These are phyloP conservation scores for Catharus bicknelli DNA, from an alignment of 2,113 vertebrate species.

Conservation along the genomic window DNA sequence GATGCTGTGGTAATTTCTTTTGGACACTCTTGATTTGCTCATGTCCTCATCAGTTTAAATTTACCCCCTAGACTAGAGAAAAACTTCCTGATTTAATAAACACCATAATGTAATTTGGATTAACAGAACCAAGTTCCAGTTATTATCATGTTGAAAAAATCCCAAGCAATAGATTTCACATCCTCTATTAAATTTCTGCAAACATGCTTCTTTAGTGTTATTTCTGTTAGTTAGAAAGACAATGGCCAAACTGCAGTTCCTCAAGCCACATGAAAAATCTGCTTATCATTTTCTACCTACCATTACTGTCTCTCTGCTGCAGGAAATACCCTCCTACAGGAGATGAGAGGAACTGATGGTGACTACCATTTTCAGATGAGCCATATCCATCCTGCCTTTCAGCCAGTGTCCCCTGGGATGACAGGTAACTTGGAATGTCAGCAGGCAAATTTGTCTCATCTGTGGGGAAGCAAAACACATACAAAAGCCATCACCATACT, in stretches of 20 bases:
- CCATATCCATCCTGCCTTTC: slow-evolving; percentile 92
- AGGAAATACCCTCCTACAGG: slow-evolving; percentile 87
- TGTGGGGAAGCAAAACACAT: slow-evolving; percentile 49
- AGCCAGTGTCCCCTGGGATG: slow-evolving; percentile 93
- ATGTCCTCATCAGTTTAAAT: neutral
- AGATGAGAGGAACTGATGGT: slow-evolving; percentile 87
- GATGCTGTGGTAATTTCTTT: neutral
- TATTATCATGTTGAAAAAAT: neutral
- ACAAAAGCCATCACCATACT: neutral
- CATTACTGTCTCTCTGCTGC: slow-evolving; percentile 84
- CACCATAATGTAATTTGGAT: fast-evolving
- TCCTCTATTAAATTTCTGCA: neutral
- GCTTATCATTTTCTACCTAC: slow-evolving; percentile 67
- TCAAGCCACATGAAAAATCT: neutral
- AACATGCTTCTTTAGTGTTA: neutral
- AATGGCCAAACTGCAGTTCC: neutral
- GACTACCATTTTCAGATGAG: slow-evolving; percentile 90
- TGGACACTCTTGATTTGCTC: neutral
- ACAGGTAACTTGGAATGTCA: slow-evolving; percentile 95
- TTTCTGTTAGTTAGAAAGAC: neutral
- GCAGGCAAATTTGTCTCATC: slow-evolving; percentile 96
- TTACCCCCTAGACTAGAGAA: neutral
- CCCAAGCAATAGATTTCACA: neutral
- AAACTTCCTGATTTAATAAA: neutral
- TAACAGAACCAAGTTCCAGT: neutral